Evolutionary conservation across 1,140 invertebrate genomes (phyloP), one percentile per base, ranked within the genome.

Genomic region (Acyrthosiphon pisum): DNA sequence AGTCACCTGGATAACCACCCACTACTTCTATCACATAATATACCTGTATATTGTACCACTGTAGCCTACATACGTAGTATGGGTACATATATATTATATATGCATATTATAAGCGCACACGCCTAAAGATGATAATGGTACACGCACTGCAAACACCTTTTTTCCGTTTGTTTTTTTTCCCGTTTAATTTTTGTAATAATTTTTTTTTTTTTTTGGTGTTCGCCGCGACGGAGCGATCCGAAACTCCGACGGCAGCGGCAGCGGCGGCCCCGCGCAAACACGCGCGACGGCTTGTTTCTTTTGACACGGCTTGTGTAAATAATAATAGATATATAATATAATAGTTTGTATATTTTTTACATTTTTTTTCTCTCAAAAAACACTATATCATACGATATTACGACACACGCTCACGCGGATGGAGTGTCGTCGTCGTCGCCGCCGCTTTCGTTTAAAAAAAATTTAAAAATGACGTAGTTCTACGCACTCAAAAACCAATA

Each of bases 1-100:
- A 93, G 81, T 93, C 91, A 93, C 91, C 91, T 93, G 91, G 91
- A 93, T 93, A 93, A 93, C 81, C 81, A 92, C 76, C 91, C 60
- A 48, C 91, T 46, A 93, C 48, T 81, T 18, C 60, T 76, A 76
- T 76, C 60, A 37, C 44, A 46, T 14, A n/a, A 76, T n/a, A n/a
- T 76, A 76, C 60, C 60, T 76, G 60, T 76, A 76, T 76, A n/a
- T n/a, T 76, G n/a, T 76, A 76, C 60, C 60, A n/a, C 60, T n/a
- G n/a, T 76, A 76, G 60, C n/a, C 60, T 76, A n/a, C 60, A 76
- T 76, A 76, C 14, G 14, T n/a, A 68, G 8, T 26, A 41, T 46
- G 23, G 6, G 22, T 23, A 53, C 22, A 53, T 22, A 53, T 53
- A 23, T 53, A 53, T 53, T 22, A 22, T 53, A 53, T 50, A 48